phyloP scores from a whole-genome alignment of 2,113 vertebrate species.

The Elanoides forficatus region DNA sequence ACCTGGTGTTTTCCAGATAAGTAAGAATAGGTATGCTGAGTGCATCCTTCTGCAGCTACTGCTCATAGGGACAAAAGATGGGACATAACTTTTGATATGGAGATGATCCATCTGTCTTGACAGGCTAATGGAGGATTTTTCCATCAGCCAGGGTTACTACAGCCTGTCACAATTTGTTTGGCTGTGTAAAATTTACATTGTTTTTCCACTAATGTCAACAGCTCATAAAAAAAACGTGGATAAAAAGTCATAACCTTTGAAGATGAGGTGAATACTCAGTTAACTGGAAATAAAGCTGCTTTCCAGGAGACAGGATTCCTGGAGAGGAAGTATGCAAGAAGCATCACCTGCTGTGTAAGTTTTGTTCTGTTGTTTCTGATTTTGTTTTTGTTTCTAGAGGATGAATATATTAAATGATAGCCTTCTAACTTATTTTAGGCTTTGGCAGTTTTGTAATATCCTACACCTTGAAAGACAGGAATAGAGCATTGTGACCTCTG shows the following conservation, averaged over 20 bases:
- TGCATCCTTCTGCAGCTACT: background rate
- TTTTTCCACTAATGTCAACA: background rate
- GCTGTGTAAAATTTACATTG: background rate
- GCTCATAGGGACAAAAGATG: background rate
- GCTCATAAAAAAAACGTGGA: background rate
- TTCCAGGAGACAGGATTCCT: slow-evolving; percentile 11
- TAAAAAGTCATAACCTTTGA: background rate
- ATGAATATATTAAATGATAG: background rate
- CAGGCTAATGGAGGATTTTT: background rate
- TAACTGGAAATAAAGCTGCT: background rate
- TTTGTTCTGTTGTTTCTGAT: background rate
- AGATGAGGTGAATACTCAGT: background rate
- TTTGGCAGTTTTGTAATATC: background rate
- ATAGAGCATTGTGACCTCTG: background rate
- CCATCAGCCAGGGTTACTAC: background rate
- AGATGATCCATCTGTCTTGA: background rate
- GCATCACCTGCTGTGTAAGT: slow-evolving; percentile 20
- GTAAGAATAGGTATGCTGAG: background rate
- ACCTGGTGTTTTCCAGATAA: background rate
- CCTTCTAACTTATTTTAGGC: background rate
- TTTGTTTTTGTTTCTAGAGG: slow-evolving; percentile 22
- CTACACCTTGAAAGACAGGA: background rate
- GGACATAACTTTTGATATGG: background rate
- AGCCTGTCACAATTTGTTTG: background rate
- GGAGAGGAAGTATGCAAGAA: background rate